A percentile compares a stretch with the other conserved stretches of the same genome.
phyloP scores from a whole-genome alignment of 2,113 vertebrate genomes.

The Stegostoma tigrinum region DNA sequence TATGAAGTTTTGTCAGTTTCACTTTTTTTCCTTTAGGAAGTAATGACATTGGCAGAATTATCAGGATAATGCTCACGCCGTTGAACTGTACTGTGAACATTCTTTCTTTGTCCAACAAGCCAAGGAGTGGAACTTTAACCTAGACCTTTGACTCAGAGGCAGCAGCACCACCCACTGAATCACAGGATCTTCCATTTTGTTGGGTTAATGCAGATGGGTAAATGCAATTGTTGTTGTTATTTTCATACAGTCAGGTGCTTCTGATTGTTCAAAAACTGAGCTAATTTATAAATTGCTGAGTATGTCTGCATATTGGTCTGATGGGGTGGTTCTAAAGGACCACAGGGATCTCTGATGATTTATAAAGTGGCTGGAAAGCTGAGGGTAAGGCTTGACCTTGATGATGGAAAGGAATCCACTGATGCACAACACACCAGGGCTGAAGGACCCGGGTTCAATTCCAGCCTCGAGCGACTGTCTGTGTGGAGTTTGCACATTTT shows the following conservation, averaged over 20 bases:
- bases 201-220: background rate
- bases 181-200: too few species aligned
- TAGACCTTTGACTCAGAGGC: background rate
- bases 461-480: too few species aligned
- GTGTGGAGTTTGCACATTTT: too few species aligned
- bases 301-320: background rate
- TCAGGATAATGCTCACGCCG: too few species aligned
- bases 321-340: background rate
- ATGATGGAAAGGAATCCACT: too few species aligned
- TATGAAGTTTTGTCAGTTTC: background rate
- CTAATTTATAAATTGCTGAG: background rate
- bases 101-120: background rate
- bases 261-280: background rate
- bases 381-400: too few species aligned
- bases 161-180: background rate
- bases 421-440: too few species aligned
- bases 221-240: background rate
- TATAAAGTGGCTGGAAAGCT: background rate
- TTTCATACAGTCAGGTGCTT: background rate
- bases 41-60: background rate
- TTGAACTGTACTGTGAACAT: background rate
- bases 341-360: background rate
- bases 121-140: background rate
- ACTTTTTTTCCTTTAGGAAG: background rate
- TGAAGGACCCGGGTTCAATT: too few species aligned